Evolutionary conservation across 2,888 invertebrate species (phyloP).

Genomic region (Palloptera scutellata): DNA sequence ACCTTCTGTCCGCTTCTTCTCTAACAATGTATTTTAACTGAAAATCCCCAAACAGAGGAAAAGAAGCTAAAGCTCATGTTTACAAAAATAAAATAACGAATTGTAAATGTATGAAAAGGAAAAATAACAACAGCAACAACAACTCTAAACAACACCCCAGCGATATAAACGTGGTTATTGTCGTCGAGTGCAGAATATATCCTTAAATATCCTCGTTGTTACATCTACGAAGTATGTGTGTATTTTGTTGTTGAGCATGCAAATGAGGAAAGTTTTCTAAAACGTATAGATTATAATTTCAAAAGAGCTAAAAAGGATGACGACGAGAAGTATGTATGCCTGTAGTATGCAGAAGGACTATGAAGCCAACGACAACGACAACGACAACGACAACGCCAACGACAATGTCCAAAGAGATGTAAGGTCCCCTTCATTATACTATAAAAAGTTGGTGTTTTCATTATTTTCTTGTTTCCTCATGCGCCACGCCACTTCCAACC

Average conservation of each 20-base stretch:
- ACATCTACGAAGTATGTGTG: conserved; percentile 24
- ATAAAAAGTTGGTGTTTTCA: conserved; percentile 58
- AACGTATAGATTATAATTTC: conserved; percentile 57
- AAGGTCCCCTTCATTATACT: conserved; percentile 56
- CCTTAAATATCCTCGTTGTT: conserved; percentile 46
- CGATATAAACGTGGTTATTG: conserved; percentile 42
- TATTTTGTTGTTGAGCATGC: conserved; percentile 26
- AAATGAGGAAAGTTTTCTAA: conserved; percentile 40
- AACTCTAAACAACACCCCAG: conserved; percentile 29
- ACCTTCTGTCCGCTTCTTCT: too few species aligned
- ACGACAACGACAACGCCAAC: not conserved
- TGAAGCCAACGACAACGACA: not conserved
- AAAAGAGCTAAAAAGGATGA: conserved; percentile 44
- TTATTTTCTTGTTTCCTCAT: conserved; percentile 51
- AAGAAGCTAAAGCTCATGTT: conserved; percentile 39
- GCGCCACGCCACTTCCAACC: conserved; percentile 4
- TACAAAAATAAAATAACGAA: conserved; percentile 39
- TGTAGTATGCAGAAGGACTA: too few species aligned
- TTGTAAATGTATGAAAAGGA: conserved; percentile 13
- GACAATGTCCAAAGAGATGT: conserved; percentile 18
- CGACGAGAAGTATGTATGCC: conserved; percentile 11
- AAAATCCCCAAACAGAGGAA: conserved; percentile 14
- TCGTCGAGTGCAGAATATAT: conserved; percentile 39
- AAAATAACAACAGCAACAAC: not conserved
- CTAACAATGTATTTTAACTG: conserved; percentile 39